phyloP scores from a whole-genome alignment of 2,113 vertebrate genomes.

The Colistium nudipinnis region DNA sequence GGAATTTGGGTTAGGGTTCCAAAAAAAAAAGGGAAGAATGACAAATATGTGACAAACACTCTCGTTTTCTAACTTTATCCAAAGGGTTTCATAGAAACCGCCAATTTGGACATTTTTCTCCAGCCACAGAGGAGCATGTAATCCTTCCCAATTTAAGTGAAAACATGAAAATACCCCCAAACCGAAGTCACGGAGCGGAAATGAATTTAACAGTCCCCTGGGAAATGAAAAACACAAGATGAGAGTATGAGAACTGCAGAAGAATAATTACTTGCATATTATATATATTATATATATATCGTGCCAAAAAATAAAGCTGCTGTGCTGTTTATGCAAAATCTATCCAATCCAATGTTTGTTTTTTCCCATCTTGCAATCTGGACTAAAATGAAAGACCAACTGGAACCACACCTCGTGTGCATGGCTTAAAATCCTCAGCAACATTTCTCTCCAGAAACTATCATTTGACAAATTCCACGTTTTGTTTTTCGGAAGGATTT shows the following conservation, averaged over 20 bases:
- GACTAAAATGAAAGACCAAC: too few species aligned
- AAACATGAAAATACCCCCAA: conserved; percentile 36
- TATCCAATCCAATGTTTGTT: too few species aligned
- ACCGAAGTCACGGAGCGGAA: conserved; percentile 4
- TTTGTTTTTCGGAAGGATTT: too few species aligned
- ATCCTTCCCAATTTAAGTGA: conserved; percentile 11
- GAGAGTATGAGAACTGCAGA: background rate
- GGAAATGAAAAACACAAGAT: conserved; percentile 16
- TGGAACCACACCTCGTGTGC: background rate
- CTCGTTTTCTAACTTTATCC: conserved; percentile 7
- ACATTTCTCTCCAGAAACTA: too few species aligned
- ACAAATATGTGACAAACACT: background rate
- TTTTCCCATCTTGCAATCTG: too few species aligned
- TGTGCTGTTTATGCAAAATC: too few species aligned
- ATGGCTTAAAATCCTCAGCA: background rate
- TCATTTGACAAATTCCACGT: too few species aligned
- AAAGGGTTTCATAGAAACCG: conserved; percentile 1
- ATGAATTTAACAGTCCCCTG: background rate
- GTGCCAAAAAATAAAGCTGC: too few species aligned
- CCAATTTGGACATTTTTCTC: conserved; percentile 12
- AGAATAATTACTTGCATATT: too few species aligned
- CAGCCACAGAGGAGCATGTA: conserved; percentile 16
- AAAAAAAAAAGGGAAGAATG: background rate
- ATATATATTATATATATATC: too few species aligned
- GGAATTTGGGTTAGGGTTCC: background rate